Conservation (phyloP, 1,140 invertebrate species). For the Doryteuthis pealeii region DNA sequence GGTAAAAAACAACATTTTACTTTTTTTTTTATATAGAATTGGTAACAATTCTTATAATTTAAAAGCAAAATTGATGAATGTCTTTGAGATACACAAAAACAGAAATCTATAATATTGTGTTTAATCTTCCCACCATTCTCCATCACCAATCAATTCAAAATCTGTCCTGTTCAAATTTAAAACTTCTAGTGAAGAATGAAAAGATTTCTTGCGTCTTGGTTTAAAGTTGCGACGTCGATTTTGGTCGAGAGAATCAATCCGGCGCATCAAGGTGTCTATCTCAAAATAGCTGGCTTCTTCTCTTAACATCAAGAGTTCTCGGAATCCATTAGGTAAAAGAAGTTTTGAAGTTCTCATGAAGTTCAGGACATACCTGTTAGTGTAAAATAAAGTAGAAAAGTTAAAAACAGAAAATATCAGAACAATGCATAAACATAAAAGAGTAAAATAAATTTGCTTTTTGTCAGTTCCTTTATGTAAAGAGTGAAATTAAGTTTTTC, state of each 20-base stretch:
- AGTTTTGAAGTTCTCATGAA: slow-evolving; percentile 41
- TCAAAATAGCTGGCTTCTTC: slow-evolving; percentile 42
- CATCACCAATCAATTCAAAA: slow-evolving; percentile 2
- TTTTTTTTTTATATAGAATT: too few relatives aligned
- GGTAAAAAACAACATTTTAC: too few relatives aligned
- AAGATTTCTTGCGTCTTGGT: neutral
- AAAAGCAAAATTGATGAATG: too few relatives aligned
- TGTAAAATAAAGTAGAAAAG: neutral
- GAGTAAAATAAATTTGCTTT: too few relatives aligned
- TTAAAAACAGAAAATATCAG: too few relatives aligned
- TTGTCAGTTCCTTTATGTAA: too few relatives aligned
- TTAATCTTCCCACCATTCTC: slow-evolving; percentile 1
- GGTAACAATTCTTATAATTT: too few relatives aligned
- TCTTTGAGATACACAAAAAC: too few relatives aligned
- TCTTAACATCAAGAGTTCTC: slow-evolving; percentile 36
- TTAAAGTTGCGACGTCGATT: slow-evolving; percentile 18
- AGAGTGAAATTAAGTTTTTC: too few relatives aligned
- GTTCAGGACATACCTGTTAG: slow-evolving; percentile 44
- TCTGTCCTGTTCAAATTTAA: neutral
- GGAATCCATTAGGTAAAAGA: slow-evolving; percentile 35
- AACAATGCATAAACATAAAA: too few relatives aligned
- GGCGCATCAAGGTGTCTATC: slow-evolving; percentile 26
- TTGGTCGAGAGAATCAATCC: slow-evolving; percentile 30
- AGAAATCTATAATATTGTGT: neutral
- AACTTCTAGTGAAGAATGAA: slow-evolving; percentile 8